Evolutionary conservation across 2,888 invertebrate species (phyloP), one percentile per base, ranked within the genome.

Genomic region (Galerucella nymphaeae): DNA sequence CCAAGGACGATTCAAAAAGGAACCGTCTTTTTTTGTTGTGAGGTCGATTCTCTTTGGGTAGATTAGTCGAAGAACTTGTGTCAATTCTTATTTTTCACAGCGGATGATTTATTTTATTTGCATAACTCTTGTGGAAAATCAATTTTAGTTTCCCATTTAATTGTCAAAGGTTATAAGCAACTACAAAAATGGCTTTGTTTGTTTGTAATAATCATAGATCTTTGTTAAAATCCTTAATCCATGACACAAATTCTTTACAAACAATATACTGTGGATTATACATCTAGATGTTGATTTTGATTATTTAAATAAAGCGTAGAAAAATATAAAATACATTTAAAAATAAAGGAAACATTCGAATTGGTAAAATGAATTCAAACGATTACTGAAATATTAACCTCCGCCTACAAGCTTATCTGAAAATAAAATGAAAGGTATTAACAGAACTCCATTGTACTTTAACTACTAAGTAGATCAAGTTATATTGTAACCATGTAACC

Each of bases 381-480:
- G 73, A 71, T 74, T 66, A 65, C 42, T 68, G 62, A 71, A 57
- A 55, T 59, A 38, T 62, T 74, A 71, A 73, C 72, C 73, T 72
- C 70, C 71, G 73, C 77, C 78, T 78, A 75, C 75, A 77, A 76
- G 76, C 78, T 77, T 78, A 78, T 75, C 78, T 78, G 70, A 64
- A 76, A 78, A 67, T 30, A 66, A 57, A 77, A 71, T 53, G 67
- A 57, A 45, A 68, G 41, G 42, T 23, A 57, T 48, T 30, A 55
- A 18, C n/a, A n/a, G 20, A 53, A 30, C 23, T 30, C n/a, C n/a
- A n/a, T n/a, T n/a, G n/a, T n/a, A n/a, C n/a, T n/a, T n/a, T n/a
- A 30, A 30, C 4, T 30, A 30, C 23, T 30, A 30, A 5, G 23
- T 30, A 30, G 23, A 30, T 30, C 3, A 30, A 30, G 23, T 30